A percentile compares a stretch with the other conserved stretches of the same genome.
phyloP scores from a whole-genome alignment of 2,888 invertebrate species.

The Spisula subtruncata region DNA sequence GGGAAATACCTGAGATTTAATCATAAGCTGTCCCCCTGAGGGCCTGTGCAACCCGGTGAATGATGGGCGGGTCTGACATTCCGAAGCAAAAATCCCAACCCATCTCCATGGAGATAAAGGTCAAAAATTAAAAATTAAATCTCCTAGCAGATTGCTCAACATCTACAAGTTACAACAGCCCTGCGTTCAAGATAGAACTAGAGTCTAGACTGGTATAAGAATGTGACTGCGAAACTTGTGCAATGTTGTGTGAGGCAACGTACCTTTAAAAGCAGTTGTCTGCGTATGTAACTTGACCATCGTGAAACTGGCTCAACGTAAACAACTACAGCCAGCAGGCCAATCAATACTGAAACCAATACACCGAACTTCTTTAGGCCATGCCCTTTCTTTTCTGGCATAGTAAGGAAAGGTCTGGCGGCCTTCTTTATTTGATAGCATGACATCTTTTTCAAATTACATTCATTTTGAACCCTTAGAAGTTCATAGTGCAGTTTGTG shows the following conservation, averaged over 20 bases:
- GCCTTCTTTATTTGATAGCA: conserved; percentile 31
- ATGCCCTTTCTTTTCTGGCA: neutral
- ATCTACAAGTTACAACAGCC: conserved; percentile 33
- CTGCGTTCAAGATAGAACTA: too few species aligned
- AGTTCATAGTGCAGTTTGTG: conserved; percentile 31
- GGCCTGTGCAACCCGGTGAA: too few species aligned
- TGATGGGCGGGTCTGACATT: too few species aligned
- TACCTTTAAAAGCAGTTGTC: conserved; percentile 38
- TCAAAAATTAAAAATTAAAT: too few species aligned
- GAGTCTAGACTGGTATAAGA: too few species aligned
- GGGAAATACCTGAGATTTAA: too few species aligned
- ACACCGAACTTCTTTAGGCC: neutral
- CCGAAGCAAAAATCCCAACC: too few species aligned
- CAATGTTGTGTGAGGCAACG: neutral
- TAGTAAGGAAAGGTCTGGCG: neutral
- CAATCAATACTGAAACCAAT: neutral
- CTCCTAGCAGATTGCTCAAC: too few species aligned
- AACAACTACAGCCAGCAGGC: neutral
- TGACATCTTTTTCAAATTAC: conserved; percentile 14
- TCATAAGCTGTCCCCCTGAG: too few species aligned
- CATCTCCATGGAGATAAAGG: too few species aligned
- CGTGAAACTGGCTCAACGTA: conserved; percentile 15
- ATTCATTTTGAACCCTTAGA: neutral
- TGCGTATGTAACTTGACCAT: neutral
- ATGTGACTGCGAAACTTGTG: too few species aligned